A percentile compares a stretch with the other conserved stretches of the same genome.
Evolutionary conservation across 2,797 vertebrate genomes (phyloP).

Genomic region (Benthosema pterotum): DNA sequence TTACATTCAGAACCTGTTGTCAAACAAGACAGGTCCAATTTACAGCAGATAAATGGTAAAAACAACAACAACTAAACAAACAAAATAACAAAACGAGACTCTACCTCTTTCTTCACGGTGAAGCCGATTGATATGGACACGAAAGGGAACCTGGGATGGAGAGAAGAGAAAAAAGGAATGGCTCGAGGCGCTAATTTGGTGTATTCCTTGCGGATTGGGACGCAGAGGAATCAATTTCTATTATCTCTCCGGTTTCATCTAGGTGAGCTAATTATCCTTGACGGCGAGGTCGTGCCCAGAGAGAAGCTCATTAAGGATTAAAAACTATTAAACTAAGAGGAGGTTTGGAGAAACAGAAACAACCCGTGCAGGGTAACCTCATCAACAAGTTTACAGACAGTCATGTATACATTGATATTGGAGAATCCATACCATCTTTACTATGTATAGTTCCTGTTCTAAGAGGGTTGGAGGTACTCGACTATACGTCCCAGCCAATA

Average conservation of each 20-base stretch:
- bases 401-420: no score
- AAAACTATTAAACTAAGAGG: constrained; percentile 50
- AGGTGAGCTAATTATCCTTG: constrained; percentile 64
- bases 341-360: no score
- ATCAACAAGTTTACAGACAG: no score
- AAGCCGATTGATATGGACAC: constrained; percentile 94
- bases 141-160: constrained; percentile 87
- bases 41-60: neutral
- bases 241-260: constrained; percentile 64
- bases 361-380: no score
- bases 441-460: no score
- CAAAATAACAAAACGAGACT: no score
- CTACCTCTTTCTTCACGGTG: constrained; percentile 91
- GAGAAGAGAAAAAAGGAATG: constrained; percentile 5
- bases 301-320: constrained; percentile 73
- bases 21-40: no score
- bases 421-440: no score
- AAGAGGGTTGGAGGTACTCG: no score
- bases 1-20: no score
- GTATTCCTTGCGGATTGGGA: constrained; percentile 54
- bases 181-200: constrained; percentile 42
- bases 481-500: no score
- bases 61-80: constrained; percentile 11
- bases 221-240: constrained; percentile 62
- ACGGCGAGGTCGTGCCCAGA: constrained; percentile 53